A percentile compares a stretch with the other conserved stretches of the same genome.
Evolutionary conservation across 2,888 invertebrate genomes (phyloP).

Genomic region (Drosophila falleni): DNA sequence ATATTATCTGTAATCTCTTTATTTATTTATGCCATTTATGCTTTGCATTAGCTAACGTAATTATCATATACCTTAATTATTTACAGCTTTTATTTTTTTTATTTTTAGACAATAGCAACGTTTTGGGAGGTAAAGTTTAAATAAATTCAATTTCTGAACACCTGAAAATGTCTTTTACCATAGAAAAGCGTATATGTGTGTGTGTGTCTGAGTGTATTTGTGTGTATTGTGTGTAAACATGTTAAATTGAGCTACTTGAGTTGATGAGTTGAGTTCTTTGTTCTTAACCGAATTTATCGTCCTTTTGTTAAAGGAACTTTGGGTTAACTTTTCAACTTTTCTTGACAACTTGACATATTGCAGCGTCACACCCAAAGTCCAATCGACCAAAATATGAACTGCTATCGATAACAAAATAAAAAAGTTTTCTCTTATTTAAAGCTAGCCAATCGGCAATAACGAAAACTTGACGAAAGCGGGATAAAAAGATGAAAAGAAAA

Average conservation of each 20-base stretch:
- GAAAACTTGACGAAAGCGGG: constrained; percentile 2
- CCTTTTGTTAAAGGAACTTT: constrained; percentile 41
- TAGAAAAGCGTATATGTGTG: constrained; percentile 24
- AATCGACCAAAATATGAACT: constrained; percentile 38
- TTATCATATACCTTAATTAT: constrained; percentile 32
- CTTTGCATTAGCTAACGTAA: constrained; percentile 58
- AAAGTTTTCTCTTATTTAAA: constrained; percentile 45
- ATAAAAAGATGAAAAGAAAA: constrained; percentile 24
- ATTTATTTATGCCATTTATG: constrained; percentile 50
- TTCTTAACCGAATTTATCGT: constrained; percentile 36
- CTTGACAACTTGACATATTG: constrained; percentile 64
- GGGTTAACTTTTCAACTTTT: constrained; percentile 57
- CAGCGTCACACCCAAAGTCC: constrained; percentile 28
- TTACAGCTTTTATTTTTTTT: constrained; percentile 15
- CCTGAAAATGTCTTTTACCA: constrained; percentile 75
- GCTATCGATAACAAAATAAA: constrained; percentile 52
- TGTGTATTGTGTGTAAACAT: constrained; percentile 30
- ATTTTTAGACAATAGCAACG: constrained; percentile 41
- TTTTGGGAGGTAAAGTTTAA: constrained; percentile 47
- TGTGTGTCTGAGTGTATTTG: constrained; percentile 19
- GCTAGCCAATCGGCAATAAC: constrained; percentile 35
- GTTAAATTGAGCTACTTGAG: constrained; percentile 69
- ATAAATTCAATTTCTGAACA: constrained; percentile 67
- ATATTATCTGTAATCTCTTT: constrained; percentile 36
- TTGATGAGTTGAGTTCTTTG: constrained; percentile 22